These are phyloP conservation scores for Nannoperca obscura DNA, from an alignment of 2,797 vertebrate species.

Conservation along the genomic window DNA sequence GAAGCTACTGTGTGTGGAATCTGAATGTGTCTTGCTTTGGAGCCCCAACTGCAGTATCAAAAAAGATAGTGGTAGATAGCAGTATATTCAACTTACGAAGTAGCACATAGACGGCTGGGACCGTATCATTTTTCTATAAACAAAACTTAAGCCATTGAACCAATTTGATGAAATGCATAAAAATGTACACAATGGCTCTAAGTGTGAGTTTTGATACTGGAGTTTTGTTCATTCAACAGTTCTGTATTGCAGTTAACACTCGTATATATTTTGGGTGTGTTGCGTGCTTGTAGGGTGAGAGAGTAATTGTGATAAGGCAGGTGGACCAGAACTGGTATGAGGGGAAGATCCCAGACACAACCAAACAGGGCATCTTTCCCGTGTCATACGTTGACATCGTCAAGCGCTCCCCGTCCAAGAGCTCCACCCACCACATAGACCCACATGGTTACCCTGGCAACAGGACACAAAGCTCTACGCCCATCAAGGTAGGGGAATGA, in stretches of 20 bases:
- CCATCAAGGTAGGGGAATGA: conserved; percentile 87
- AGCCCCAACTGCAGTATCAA: neutral
- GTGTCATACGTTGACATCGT: conserved; percentile 95
- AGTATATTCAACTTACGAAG: too few relatives aligned
- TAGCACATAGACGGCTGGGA: too few relatives aligned
- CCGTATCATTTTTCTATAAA: neutral
- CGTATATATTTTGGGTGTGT: conserved; percentile 7
- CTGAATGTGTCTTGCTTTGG: neutral
- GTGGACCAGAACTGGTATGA: conserved; percentile 99
- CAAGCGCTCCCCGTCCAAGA: conserved; percentile 90
- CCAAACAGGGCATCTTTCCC: conserved; percentile 98
- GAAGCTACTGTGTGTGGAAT: neutral
- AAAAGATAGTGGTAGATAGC: neutral
- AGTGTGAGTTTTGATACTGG: neutral
- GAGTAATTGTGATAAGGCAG: conserved; percentile 92
- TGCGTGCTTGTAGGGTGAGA: conserved; percentile 89
- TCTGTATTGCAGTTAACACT: neutral
- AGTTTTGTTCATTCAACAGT: neutral
- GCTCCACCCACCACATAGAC: conserved; percentile 87
- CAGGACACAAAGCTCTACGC: conserved; percentile 88
- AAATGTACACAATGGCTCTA: neutral
- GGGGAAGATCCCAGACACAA: conserved; percentile 94
- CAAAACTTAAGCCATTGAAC: neutral
- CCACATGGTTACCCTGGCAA: conserved; percentile 88
- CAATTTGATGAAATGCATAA: neutral